Evolutionary conservation across 2,888 invertebrate genomes (phyloP).

Genomic region (Chironomus riparius): DNA sequence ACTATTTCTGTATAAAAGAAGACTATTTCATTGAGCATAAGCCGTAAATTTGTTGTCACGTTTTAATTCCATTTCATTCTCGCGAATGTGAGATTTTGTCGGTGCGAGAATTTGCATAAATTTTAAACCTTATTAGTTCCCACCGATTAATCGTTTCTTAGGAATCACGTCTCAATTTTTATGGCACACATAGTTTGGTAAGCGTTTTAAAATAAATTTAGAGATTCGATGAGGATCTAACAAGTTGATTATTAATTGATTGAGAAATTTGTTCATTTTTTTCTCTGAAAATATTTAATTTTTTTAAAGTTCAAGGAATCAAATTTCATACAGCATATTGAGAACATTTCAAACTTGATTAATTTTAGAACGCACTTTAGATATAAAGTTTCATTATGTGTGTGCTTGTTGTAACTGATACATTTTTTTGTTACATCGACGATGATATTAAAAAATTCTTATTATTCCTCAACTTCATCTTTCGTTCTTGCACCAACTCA

Average conservation of each 20-base stretch:
- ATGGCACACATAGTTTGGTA: neutral
- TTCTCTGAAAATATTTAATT: neutral
- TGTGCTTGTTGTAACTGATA: slow-evolving; percentile 5
- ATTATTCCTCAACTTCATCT: neutral
- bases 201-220: neutral
- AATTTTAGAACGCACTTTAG: slow-evolving; percentile 4
- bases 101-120: slow-evolving; percentile 4
- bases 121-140: slow-evolving; percentile 5
- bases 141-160: slow-evolving; percentile 18
- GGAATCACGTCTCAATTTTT: slow-evolving; percentile 20
- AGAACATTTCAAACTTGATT: slow-evolving; percentile 5
- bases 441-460: neutral
- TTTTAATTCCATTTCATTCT: neutral
- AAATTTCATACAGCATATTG: neutral
- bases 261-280: neutral
- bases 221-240: neutral
- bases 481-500: neutral
- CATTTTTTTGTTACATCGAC: slow-evolving; percentile 5
- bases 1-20: no score
- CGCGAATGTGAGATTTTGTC: neutral
- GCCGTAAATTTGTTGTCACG: slow-evolving; percentile 16
- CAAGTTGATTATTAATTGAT: neutral
- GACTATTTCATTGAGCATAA: neutral
- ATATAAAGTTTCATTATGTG: slow-evolving; percentile 2
- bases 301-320: neutral